These are phyloP conservation scores for Silurus glanis DNA, from an alignment of 2,113 vertebrate species.

Conservation along the genomic window DNA sequence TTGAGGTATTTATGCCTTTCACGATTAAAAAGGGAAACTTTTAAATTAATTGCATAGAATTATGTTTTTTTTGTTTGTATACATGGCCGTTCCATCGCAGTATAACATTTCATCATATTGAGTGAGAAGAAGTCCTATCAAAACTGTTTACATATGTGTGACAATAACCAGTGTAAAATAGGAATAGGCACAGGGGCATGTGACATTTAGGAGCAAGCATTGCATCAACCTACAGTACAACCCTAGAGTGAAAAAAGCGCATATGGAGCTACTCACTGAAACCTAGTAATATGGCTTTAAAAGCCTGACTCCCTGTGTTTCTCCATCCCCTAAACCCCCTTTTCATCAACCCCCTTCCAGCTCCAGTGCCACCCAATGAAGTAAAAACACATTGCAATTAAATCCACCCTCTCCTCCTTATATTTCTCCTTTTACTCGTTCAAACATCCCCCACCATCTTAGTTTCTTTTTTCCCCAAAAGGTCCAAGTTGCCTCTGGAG, in stretches of 20 bases:
- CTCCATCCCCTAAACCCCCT: slow-evolving; percentile 26
- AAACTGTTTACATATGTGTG: background rate
- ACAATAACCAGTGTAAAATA: background rate
- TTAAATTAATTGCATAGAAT: background rate
- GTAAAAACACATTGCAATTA: slow-evolving; percentile 59
- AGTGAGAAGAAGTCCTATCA: background rate
- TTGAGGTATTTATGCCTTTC: background rate
- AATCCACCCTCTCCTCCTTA: slow-evolving; percentile 57
- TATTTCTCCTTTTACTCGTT: slow-evolving; percentile 48
- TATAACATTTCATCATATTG: too few relatives aligned
- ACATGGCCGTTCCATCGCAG: background rate
- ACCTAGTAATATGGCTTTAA: slow-evolving; percentile 35
- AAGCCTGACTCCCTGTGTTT: slow-evolving; percentile 31
- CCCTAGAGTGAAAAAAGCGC: slow-evolving; percentile 27
- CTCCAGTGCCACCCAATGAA: slow-evolving; percentile 55
- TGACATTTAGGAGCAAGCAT: background rate
- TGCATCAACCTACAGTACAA: background rate
- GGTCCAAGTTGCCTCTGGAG: slow-evolving; percentile 10
- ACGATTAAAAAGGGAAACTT: background rate
- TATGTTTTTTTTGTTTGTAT: background rate
- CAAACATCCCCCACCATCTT: slow-evolving; percentile 20
- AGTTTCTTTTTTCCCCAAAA: background rate
- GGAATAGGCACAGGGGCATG: background rate
- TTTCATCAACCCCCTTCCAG: slow-evolving; percentile 41
- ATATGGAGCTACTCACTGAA: slow-evolving; percentile 46